These are phyloP conservation scores for Bombus affinis DNA, from an alignment of 1,140 invertebrate species.

Conservation along the genomic window DNA sequence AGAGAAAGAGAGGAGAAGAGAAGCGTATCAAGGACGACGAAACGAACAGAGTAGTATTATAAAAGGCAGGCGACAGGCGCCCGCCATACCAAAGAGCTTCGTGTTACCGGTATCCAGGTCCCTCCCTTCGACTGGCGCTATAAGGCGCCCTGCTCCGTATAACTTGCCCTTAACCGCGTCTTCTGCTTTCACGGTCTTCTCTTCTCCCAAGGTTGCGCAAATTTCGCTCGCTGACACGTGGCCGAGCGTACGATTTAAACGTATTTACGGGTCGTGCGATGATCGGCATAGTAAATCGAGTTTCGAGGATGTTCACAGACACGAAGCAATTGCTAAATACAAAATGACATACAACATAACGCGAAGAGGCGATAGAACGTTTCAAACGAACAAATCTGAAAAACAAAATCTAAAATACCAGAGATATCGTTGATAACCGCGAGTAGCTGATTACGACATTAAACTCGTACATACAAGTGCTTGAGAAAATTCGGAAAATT, in stretches of 20 bases:
- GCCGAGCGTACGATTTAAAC: background rate
- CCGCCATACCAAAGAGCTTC: slow-evolving; percentile 46
- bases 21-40: slow-evolving; percentile 66
- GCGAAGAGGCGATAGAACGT: no score
- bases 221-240: slow-evolving; percentile 13
- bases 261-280: background rate
- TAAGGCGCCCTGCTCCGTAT: slow-evolving; percentile 33
- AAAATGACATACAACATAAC: background rate
- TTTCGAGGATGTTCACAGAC: background rate
- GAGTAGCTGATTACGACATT: no score
- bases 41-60: slow-evolving; percentile 55
- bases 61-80: slow-evolving; percentile 66
- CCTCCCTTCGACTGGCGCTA: slow-evolving; percentile 50
- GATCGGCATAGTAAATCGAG: background rate
- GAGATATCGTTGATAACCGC: no score
- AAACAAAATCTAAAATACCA: no score
- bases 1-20: slow-evolving; percentile 1
- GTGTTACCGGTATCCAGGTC: slow-evolving; percentile 22
- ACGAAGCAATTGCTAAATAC: no score
- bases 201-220: slow-evolving; percentile 30
- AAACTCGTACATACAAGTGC: no score
- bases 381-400: no score
- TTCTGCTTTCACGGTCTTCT: slow-evolving; percentile 4
- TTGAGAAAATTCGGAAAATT: no score
- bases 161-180: slow-evolving; percentile 54